Conservation (phyloP, 2,797 vertebrate genomes). For the Lagorchestes hirsutus region DNA sequence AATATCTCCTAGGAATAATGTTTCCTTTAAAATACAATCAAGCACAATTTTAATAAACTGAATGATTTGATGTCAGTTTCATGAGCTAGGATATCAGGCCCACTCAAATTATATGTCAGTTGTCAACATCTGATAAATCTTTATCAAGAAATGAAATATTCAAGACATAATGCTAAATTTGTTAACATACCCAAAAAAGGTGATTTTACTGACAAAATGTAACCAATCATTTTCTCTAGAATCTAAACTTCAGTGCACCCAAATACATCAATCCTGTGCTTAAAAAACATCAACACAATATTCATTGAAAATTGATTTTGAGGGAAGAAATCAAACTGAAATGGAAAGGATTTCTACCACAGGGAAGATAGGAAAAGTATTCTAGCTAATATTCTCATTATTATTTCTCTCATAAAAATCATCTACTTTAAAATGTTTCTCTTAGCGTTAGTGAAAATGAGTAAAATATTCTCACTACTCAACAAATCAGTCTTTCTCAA, state of each 20-base stretch:
- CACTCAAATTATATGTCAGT: constrained; percentile 64
- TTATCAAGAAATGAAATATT: constrained; percentile 53
- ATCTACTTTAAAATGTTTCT: constrained; percentile 28
- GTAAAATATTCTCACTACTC: background rate
- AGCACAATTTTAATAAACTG: constrained; percentile 65
- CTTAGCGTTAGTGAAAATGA: background rate
- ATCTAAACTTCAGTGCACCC: background rate
- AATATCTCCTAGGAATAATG: constrained; percentile 29
- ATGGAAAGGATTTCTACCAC: background rate
- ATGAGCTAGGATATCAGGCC: constrained; percentile 62
- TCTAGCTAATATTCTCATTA: background rate
- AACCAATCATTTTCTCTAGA: constrained; percentile 4
- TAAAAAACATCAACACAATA: background rate
- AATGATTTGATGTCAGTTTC: constrained; percentile 69
- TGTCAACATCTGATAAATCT: constrained; percentile 55
- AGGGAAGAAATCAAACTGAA: constrained; percentile 47
- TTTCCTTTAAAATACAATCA: constrained; percentile 63
- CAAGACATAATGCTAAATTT: constrained; percentile 36
- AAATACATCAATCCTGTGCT: background rate
- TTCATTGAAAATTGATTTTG: constrained; percentile 21
- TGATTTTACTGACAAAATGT: constrained; percentile 22
- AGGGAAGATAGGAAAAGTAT: background rate
- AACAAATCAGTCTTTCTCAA: too few relatives aligned
- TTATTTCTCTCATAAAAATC: background rate
- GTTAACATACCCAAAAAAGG: background rate